phyloP scores from a whole-genome alignment of 2,888 invertebrate species.

The Formica aserva region DNA sequence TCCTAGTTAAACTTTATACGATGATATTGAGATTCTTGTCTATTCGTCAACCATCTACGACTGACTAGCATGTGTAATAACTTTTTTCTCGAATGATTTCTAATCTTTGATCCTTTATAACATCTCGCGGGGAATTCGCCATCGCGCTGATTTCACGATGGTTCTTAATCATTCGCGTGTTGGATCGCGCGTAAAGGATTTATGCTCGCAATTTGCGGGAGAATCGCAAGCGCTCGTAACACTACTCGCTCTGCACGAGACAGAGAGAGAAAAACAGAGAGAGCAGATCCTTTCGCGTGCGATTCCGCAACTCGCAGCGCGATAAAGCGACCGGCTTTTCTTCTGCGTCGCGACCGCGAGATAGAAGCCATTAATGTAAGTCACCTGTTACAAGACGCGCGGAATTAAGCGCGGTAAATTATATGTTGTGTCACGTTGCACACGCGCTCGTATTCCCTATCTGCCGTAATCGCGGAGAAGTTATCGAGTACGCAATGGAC shows the following conservation, averaged over 20 bases:
- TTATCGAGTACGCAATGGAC: constrained; percentile 58
- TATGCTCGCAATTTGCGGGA: constrained; percentile 51
- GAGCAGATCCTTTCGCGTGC: constrained; percentile 35
- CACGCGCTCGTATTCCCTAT: constrained; percentile 27
- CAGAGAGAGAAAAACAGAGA: not conserved
- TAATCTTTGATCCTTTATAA: constrained; percentile 5
- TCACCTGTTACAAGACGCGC: constrained; percentile 66
- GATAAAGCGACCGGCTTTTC: constrained; percentile 49
- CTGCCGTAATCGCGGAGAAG: constrained; percentile 33
- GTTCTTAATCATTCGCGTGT: constrained; percentile 38
- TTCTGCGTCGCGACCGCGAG: constrained; percentile 45
- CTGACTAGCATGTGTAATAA: not conserved
- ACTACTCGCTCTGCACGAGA: not conserved
- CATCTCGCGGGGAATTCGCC: constrained; percentile 12
- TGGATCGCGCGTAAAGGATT: constrained; percentile 46
- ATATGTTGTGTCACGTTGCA: constrained; percentile 50
- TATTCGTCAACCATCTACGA: constrained; percentile 6
- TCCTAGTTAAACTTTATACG: not conserved
- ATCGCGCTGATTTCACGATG: constrained; percentile 45
- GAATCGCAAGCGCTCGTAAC: constrained; percentile 17
- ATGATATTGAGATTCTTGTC: not conserved
- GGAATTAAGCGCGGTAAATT: constrained; percentile 67
- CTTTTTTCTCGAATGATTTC: constrained; percentile 17
- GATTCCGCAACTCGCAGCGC: constrained; percentile 36
- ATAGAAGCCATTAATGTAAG: constrained; percentile 68